These are phyloP conservation scores for Ferdinandea cuprea DNA, from an alignment of 2,888 invertebrate genomes.

Conservation along the genomic window DNA sequence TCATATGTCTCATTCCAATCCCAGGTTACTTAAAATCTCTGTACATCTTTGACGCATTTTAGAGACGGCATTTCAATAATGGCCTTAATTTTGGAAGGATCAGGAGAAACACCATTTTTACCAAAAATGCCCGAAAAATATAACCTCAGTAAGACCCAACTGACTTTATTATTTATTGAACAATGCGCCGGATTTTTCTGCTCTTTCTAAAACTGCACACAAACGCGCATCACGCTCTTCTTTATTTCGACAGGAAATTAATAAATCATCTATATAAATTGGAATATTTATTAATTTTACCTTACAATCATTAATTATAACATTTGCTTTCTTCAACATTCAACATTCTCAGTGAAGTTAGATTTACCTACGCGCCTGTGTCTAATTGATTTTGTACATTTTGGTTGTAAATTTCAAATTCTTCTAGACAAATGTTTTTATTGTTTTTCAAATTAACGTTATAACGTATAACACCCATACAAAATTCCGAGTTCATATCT, in stretches of 20 bases:
- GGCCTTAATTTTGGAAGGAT: conserved; percentile 24
- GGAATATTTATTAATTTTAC: conserved; percentile 1
- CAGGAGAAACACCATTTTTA: conserved; percentile 12
- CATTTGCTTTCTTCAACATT: neutral
- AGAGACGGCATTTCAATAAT: conserved; percentile 37
- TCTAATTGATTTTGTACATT: conserved; percentile 14
- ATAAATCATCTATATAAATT: conserved; percentile 18
- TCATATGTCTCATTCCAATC: conserved; percentile 28
- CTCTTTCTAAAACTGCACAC: conserved; percentile 15
- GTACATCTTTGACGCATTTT: conserved; percentile 24
- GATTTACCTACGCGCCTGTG: conserved; percentile 18
- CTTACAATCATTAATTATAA: conserved; percentile 1
- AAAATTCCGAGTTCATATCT: no score
- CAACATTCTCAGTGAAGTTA: conserved; percentile 12
- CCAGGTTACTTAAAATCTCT: conserved; percentile 52
- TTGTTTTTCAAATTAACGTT: no score
- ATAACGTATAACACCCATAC: no score
- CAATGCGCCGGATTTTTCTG: conserved; percentile 11
- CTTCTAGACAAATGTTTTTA: no score
- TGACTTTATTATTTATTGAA: conserved; percentile 30
- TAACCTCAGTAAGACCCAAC: conserved; percentile 2
- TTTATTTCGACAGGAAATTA: conserved; percentile 2
- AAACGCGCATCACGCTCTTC: conserved; percentile 27
- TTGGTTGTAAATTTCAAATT: no score
- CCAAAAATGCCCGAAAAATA: conserved; percentile 33